Conservation (phyloP, 2,797 vertebrate genomes). For the Gadopsis marmoratus region DNA sequence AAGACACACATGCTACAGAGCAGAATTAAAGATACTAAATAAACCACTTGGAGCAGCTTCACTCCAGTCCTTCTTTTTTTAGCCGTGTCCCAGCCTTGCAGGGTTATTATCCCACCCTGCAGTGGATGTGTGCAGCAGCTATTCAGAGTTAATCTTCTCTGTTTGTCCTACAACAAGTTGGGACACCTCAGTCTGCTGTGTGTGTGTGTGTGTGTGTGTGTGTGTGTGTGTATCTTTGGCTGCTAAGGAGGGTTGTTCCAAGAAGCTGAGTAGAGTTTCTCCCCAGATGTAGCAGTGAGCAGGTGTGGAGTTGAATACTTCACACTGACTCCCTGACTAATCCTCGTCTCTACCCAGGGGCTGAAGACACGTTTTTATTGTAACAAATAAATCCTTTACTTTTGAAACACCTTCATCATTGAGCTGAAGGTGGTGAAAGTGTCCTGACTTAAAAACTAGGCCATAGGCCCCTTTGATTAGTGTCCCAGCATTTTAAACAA, state of each 20-base stretch:
- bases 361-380: conserved; percentile 50
- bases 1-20: conserved; percentile 55
- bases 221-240: conserved; percentile 44
- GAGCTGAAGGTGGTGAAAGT: conserved; percentile 53
- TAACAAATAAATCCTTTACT: conserved; percentile 62
- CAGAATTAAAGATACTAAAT: conserved; percentile 72
- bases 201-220: conserved; percentile 51
- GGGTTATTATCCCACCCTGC: conserved; percentile 52
- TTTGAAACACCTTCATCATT: conserved; percentile 52
- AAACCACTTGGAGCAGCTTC: conserved; percentile 70
- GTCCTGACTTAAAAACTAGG: conserved; percentile 29
- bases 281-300: conserved; percentile 39
- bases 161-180: conserved; percentile 72
- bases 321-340: conserved; percentile 49
- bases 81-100: conserved; percentile 48
- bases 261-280: conserved; percentile 46
- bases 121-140: conserved; percentile 46
- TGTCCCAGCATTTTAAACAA: conserved; percentile 29
- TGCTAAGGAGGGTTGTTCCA: conserved; percentile 43
- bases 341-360: conserved; percentile 48
- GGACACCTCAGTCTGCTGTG: conserved; percentile 56
- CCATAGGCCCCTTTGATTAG: conserved; percentile 22
- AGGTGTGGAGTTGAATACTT: conserved; percentile 61
- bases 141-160: conserved; percentile 65
- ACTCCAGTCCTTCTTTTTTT: conserved; percentile 70